phyloP scores from a whole-genome alignment of 2,888 invertebrate species.

The Coecobrya sp. region DNA sequence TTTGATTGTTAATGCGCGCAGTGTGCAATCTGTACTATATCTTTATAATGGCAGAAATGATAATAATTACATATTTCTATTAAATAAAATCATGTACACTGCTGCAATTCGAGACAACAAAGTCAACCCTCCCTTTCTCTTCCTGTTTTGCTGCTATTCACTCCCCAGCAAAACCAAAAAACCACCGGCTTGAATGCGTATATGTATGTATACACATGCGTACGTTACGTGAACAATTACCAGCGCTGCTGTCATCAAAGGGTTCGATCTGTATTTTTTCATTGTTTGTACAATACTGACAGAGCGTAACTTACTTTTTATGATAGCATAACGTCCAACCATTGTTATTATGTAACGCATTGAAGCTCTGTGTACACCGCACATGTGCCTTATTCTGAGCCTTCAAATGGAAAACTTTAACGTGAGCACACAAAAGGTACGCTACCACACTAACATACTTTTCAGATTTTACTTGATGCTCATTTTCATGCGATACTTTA shows the following conservation, averaged over 20 bases:
- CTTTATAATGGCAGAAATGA: slow-evolving; percentile 12
- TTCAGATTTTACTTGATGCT: slow-evolving; percentile 21
- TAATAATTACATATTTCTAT: slow-evolving; percentile 4
- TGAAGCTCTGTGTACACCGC: neutral
- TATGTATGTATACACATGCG: neutral
- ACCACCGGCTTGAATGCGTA: neutral
- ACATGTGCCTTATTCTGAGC: neutral
- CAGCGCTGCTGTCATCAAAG: neutral
- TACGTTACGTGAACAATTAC: neutral
- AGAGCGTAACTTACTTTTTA: neutral
- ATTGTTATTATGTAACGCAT: slow-evolving; percentile 8
- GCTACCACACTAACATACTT: neutral
- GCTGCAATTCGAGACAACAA: slow-evolving; percentile 51
- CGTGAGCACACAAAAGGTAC: neutral
- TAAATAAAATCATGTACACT: slow-evolving; percentile 57
- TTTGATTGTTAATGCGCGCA: neutral
- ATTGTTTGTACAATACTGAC: slow-evolving; percentile 37
- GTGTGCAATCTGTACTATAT: slow-evolving; percentile 35
- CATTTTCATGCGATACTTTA: neutral
- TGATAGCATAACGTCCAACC: neutral
- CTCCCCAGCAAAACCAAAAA: neutral
- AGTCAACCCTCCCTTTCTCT: slow-evolving; percentile 71
- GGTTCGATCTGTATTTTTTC: neutral
- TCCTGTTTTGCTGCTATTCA: slow-evolving; percentile 50
- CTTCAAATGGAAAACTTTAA: neutral